Evolutionary conservation across 2,888 invertebrate genomes (phyloP).

Genomic region (Apodemia mormo): DNA sequence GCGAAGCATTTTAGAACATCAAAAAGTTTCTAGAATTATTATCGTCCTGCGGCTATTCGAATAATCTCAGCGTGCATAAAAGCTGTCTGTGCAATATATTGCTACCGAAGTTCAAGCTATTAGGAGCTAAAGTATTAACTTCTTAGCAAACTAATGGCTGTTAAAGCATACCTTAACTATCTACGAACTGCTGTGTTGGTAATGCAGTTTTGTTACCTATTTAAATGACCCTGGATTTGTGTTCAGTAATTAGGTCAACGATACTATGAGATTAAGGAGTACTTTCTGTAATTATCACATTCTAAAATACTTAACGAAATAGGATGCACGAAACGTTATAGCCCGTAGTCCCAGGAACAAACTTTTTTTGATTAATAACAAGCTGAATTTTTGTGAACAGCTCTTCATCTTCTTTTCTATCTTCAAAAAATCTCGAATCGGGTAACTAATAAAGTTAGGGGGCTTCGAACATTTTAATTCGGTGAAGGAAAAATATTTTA

Average conservation of each 20-base stretch:
- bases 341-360: too few species aligned
- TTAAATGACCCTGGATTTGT: conserved; percentile 4
- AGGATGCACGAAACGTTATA: background rate
- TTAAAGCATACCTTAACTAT: conserved; percentile 8
- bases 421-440: too few species aligned
- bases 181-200: background rate
- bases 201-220: conserved; percentile 3
- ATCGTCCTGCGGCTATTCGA: conserved; percentile 25
- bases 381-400: too few species aligned
- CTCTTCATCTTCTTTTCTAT: too few species aligned
- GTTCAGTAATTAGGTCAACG: background rate
- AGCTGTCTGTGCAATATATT: conserved; percentile 21
- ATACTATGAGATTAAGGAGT: background rate
- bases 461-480: too few species aligned
- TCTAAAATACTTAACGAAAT: background rate
- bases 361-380: too few species aligned
- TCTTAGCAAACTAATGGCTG: conserved; percentile 6
- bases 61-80: conserved; percentile 25
- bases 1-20: conserved; percentile 12
- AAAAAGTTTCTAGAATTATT: conserved; percentile 23
- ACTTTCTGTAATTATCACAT: background rate
- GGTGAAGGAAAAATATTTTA: too few species aligned
- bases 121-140: conserved; percentile 16
- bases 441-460: too few species aligned
- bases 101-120: conserved; percentile 22